Evolutionary conservation across 2,113 vertebrate species (phyloP).

Genomic region (Bufo gargarizans): DNA sequence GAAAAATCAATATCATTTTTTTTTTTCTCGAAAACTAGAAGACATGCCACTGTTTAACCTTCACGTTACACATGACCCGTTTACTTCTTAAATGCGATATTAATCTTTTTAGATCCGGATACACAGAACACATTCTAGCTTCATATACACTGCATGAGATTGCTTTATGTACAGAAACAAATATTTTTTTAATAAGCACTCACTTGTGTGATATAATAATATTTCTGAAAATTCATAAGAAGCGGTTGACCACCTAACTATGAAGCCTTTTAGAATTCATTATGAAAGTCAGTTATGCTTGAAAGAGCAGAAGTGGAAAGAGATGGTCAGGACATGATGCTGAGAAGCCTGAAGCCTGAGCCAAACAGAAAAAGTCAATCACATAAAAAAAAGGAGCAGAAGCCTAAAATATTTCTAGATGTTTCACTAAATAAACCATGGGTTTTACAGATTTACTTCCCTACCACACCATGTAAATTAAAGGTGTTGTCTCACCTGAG

Average conservation of each 20-base stretch:
- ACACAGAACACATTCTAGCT: background rate
- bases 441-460: no score
- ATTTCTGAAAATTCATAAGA: background rate
- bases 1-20: conserved; percentile 29
- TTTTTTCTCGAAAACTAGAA: conserved; percentile 26
- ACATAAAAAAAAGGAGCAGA: no score
- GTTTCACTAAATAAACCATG: no score
- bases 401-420: no score
- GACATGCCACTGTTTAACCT: conserved; percentile 31
- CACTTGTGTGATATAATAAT: background rate
- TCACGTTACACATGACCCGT: conserved; percentile 24
- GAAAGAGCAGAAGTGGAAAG: no score
- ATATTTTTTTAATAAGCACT: background rate
- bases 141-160: background rate
- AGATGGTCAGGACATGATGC: no score
- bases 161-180: background rate
- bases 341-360: no score
- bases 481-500: no score
- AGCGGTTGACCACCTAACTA: background rate
- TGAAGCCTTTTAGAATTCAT: background rate
- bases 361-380: no score
- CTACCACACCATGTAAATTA: no score
- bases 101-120: background rate
- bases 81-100: conserved; percentile 17
- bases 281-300: no score